Base-by-base conservation (phyloP, 2,797 vertebrate genomes). In the Pelobates cultripes region DNA sequence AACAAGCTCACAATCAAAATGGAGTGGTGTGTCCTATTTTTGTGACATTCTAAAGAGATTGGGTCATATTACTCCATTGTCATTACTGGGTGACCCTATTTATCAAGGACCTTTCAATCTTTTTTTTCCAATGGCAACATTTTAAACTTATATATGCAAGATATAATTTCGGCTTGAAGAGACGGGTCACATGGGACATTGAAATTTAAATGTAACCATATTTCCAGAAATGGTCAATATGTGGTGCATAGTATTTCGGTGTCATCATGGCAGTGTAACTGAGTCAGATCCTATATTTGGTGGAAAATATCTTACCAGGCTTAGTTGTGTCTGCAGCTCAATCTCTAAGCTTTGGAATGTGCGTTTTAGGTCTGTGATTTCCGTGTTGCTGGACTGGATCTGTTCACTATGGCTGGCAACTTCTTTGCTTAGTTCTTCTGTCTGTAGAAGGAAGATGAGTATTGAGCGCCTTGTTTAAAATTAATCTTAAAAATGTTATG, bases 321-420 rank as follows among this genome's bases (percentile, higher is more conserved):
- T 97, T 77, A 96, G 92, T 86, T 96, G 95, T 45, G 95, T 95
- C 91, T 97, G 96, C 66, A 96, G 88, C 81, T 97, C 96, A 1
- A 96, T 96, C 87, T 97, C 95, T 88, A 97, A 91, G 75, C 95
- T 92, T 84, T 97, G 96, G 79, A 95, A n/a, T 0, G 94, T 94
- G 85, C 95, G 94, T 43, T 94, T 90, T 51, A 97, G 90, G 90
- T 97, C 94, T 1, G 43, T 89, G 82, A 97, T 88, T 89, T 97
- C 95, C 63, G 93, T 94, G 90, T 94, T 96, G 88, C 89, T 90
- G 0, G 91, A 86, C 57, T 93, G 86, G 79, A 95, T 55, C 3
- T 85, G 87, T 81, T 96, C 92, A 0, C 83, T 92, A 88, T 92
- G 95, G 78, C 91, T 89, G 68, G 87, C 92, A 82, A 94, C 94